phyloP scores from a whole-genome alignment of 1,140 invertebrate species.

The Temnothorax longispinosus region DNA sequence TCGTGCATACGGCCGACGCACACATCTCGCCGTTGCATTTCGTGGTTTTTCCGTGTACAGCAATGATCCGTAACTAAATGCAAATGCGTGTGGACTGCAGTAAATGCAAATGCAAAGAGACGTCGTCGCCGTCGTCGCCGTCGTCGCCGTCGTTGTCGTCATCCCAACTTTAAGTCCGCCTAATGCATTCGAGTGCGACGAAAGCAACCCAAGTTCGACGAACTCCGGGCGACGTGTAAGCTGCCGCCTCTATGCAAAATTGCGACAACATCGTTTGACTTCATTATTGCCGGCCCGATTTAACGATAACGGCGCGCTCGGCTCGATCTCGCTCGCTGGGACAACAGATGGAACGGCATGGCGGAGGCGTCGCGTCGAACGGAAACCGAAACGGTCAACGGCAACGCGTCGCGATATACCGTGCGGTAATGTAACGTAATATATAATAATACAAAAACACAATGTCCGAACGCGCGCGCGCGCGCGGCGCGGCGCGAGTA shows the following conservation, averaged over 20 bases:
- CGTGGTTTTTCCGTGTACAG: neutral
- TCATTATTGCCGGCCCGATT: slow-evolving; percentile 61
- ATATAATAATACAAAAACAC: slow-evolving; percentile 7
- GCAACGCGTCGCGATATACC: neutral
- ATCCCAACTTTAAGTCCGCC: slow-evolving; percentile 69
- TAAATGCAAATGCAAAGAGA: slow-evolving; percentile 73
- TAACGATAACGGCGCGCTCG: slow-evolving; percentile 13
- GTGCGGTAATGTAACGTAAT: neutral
- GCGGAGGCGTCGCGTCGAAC: neutral
- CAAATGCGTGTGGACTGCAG: slow-evolving; percentile 71
- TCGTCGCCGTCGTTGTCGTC: slow-evolving; percentile 44
- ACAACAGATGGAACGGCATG: neutral
- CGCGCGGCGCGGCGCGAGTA: neutral
- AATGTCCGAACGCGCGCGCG: neutral
- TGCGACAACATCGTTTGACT: slow-evolving; percentile 67
- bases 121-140: slow-evolving; percentile 21
- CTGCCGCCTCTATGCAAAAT: slow-evolving; percentile 66
- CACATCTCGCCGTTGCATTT: neutral
- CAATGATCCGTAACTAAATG: slow-evolving; percentile 73
- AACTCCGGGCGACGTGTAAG: slow-evolving; percentile 47
- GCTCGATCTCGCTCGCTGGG: neutral
- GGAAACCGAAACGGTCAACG: neutral
- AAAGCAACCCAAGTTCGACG: slow-evolving; percentile 71
- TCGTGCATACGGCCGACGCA: neutral
- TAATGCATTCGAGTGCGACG: slow-evolving; percentile 73